Percentiles rank a stretch among this genome's conserved stretches.
Evolutionary conservation across 2,113 vertebrate genomes (phyloP).

Genomic region (Embiotoca jacksoni): DNA sequence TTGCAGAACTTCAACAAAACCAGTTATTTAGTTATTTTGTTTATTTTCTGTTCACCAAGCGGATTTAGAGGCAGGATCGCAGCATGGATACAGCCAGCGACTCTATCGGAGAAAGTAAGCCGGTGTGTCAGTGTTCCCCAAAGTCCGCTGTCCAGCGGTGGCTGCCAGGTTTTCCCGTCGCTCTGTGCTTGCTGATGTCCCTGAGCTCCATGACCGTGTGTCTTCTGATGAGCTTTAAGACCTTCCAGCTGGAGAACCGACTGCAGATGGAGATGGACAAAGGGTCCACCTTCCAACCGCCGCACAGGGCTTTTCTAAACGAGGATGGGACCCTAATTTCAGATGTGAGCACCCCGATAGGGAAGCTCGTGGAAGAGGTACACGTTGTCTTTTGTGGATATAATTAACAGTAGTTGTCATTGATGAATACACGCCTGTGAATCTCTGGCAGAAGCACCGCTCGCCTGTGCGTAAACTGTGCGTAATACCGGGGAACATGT

Average conservation of each 20-base stretch:
- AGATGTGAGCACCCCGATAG: conserved; percentile 85
- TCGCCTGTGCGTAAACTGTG: conserved; percentile 58
- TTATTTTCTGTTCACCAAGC: conserved; percentile 22
- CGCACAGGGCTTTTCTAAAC: conserved; percentile 64
- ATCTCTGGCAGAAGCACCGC: neutral
- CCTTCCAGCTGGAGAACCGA: conserved; percentile 87
- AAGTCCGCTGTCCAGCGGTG: conserved; percentile 65
- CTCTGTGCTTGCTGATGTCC: conserved; percentile 86
- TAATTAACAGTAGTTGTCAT: neutral
- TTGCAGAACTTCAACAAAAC: neutral
- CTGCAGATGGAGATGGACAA: conserved; percentile 87
- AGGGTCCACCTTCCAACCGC: conserved; percentile 58
- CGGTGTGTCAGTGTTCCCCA: conserved; percentile 64
- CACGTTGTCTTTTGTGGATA: neutral
- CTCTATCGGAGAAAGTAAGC: conserved; percentile 63
- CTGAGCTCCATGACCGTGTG: conserved; percentile 87
- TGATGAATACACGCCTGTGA: conserved; percentile 3
- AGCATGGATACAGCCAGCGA: conserved; percentile 75
- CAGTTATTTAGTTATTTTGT: neutral
- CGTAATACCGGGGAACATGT: conserved; percentile 49
- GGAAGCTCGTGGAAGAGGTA: conserved; percentile 90
- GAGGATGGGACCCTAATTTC: conserved; percentile 81
- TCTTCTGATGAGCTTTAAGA: conserved; percentile 89
- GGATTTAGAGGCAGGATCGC: conserved; percentile 33
- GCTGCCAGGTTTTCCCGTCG: conserved; percentile 73